Conservation (phyloP, 2,797 vertebrate species). For the Crocidura indochinensis region DNA sequence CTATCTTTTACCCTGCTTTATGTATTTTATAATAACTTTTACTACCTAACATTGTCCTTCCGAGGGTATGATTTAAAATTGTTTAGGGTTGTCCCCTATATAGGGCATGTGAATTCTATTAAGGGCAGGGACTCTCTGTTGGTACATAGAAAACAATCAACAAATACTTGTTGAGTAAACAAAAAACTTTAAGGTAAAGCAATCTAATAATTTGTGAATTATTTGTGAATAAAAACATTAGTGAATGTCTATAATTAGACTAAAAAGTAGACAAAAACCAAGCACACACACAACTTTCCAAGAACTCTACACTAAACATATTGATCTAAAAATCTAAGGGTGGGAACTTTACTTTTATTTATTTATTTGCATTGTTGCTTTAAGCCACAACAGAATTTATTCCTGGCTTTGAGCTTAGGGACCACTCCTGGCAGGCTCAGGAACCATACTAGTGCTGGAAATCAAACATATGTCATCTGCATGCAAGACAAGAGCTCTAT, state of each 20-base stretch:
- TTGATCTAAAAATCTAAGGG: constrained; percentile 9
- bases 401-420: no score
- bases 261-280: background rate
- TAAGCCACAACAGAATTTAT: no score
- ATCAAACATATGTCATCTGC: no score
- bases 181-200: background rate
- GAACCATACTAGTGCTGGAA: no score
- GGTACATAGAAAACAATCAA: no score
- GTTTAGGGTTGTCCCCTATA: background rate
- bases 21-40: background rate
- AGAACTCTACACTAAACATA: background rate
- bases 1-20: background rate
- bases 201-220: background rate
- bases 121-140: background rate
- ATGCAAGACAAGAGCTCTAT: no score
- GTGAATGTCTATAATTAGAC: background rate
- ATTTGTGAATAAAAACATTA: no score
- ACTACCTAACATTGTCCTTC: background rate
- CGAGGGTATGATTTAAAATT: no score
- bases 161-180: background rate
- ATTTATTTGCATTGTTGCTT: no score
- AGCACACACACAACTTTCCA: background rate
- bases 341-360: no score
- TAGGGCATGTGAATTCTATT: background rate
- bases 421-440: no score